phyloP scores from a whole-genome alignment of 2,888 invertebrate species.

The Platycnemis pennipes region DNA sequence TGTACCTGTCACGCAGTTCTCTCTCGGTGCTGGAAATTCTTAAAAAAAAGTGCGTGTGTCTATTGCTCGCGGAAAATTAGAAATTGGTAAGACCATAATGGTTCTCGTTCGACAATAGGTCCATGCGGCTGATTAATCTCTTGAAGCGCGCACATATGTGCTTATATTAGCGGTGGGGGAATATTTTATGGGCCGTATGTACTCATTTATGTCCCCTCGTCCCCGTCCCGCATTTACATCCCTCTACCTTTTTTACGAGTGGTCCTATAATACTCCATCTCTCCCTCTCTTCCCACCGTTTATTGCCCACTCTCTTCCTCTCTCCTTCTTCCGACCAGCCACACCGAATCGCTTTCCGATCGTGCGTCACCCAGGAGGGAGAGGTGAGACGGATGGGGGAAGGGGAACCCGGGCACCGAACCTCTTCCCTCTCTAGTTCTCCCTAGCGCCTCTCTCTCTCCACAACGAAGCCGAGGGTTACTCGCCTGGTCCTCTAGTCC shows the following conservation, averaged over 20 bases:
- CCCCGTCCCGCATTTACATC: not conserved
- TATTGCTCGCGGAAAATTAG: too few species aligned
- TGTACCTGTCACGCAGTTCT: too few species aligned
- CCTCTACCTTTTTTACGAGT: not conserved
- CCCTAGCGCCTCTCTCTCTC: not conserved
- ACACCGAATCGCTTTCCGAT: constrained; percentile 44
- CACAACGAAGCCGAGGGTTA: constrained; percentile 46
- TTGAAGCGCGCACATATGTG: not conserved
- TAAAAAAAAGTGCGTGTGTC: too few species aligned
- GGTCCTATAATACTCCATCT: not conserved
- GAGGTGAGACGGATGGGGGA: constrained; percentile 7
- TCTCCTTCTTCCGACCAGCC: not conserved
- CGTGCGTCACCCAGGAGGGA: constrained; percentile 33
- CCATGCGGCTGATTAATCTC: not conserved
- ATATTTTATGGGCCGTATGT: not conserved
- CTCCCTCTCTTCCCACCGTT: not conserved
- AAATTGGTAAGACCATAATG: too few species aligned
- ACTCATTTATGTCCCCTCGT: constrained; percentile 9
- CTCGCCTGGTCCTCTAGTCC: not conserved
- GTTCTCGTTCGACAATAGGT: not conserved
- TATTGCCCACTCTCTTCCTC: not conserved
- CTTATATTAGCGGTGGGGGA: not conserved
- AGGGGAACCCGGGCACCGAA: constrained; percentile 53
- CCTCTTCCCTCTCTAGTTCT: constrained; percentile 10
- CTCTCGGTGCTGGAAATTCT: too few species aligned